Evolutionary conservation across 92 coral and sea anemone genomes (phyloP), one percentile per base, ranked within the genome.

Genomic region (Bergia sp.): DNA sequence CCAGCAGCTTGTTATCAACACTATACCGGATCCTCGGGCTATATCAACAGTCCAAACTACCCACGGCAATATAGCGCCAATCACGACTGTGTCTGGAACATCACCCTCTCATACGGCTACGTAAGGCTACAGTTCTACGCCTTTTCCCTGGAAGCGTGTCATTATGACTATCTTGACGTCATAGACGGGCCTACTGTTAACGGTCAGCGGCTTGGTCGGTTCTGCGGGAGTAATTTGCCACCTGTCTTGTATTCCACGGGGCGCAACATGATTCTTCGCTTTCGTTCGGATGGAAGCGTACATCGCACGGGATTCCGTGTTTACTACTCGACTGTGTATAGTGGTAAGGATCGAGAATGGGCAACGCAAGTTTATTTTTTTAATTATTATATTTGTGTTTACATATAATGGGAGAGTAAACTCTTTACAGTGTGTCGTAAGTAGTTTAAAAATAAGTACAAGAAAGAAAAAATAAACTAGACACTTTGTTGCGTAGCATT

Each of bases 11-110:
- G 76, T 82, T 82, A 65, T n/a, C 57, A 82, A 29, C 64, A 61
- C 36, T 1, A 53, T 2, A 41, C 73, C 3, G 71, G 21, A 10
- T 7, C 15, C 86, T 21, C n/a, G 49, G 86, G 86, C 0, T 20
- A 64, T 9, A 64, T 82, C 37, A 40, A 16, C 20, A 64, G 76
- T 82, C 86, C 86, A 39, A 82, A 82, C 76, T 13, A 82, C 86
- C 86, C 86, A 3, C 10, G 37, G 15, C 20, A 20, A 13, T 82
- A 82, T 11, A 29, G 20, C 36, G 41, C 40, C 3, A 42, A 82
- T 72, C 86, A 65, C 0, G 40, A 65, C 40, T 42, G 76, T 65
- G 10, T 69, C n/a, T 82, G 76, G 76, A 40, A 40, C 61, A 82
- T 82, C 2, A 82, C 86, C 4, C 37, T 64, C 36, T 57, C 86